Percentiles rank a stretch among this genome's conserved stretches.
These are phyloP conservation scores for Harpagifer antarcticus DNA, from an alignment of 2,797 vertebrate species.

Conservation along the genomic window DNA sequence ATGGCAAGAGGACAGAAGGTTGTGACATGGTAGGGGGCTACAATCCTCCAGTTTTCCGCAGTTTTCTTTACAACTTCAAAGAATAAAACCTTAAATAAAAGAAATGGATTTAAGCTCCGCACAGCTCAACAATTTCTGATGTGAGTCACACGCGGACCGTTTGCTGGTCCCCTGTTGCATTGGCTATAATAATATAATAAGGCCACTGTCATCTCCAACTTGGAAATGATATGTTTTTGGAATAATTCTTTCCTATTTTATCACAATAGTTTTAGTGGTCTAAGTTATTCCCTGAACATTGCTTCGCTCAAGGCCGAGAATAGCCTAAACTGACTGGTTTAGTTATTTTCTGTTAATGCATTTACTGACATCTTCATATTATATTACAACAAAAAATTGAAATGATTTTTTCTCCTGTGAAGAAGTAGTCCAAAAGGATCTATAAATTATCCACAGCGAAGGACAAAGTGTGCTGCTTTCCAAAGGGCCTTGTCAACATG, in stretches of 20 bases:
- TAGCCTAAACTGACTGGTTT: conserved; percentile 81
- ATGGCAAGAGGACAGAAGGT: conserved; percentile 65
- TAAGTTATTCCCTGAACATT: conserved; percentile 86
- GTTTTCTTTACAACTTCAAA: conserved; percentile 75
- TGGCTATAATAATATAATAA: conserved; percentile 50
- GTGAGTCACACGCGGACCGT: conserved; percentile 45
- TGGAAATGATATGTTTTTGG: conserved; percentile 44
- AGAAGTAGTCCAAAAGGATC: conserved; percentile 82
- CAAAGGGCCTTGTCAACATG: conserved; percentile 82
- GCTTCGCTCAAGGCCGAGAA: conserved; percentile 79
- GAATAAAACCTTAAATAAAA: conserved; percentile 48
- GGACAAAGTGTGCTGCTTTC: conserved; percentile 80
- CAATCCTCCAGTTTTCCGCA: conserved; percentile 77
- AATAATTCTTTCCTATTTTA: conserved; percentile 51
- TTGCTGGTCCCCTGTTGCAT: conserved; percentile 55
- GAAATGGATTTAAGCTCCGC: conserved; percentile 44
- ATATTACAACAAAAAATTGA: conserved; percentile 60
- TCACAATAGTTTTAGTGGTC: conserved; percentile 85
- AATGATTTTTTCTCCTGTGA: conserved; percentile 62
- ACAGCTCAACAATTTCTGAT: conserved; percentile 54
- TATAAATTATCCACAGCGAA: conserved; percentile 85
- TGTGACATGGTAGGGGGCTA: conserved; percentile 63
- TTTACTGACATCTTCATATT: conserved; percentile 75
- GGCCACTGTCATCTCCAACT: conserved; percentile 63
- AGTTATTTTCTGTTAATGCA: conserved; percentile 68